phyloP scores from a whole-genome alignment of 2,797 vertebrate genomes.

The Ctenochaetus hawaiiensis region DNA sequence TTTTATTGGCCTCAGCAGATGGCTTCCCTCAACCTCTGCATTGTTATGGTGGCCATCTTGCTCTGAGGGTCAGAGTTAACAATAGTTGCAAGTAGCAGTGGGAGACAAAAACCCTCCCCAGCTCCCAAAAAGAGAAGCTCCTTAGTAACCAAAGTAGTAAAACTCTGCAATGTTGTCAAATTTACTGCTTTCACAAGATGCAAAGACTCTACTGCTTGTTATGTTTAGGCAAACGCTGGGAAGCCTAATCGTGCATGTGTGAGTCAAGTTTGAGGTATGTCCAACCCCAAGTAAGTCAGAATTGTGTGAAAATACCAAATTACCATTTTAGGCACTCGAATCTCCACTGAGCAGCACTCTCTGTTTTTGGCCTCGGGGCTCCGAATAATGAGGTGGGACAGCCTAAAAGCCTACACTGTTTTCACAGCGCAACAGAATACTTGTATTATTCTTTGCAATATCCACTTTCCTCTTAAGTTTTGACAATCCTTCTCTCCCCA shows the following conservation, averaged over 20 bases:
- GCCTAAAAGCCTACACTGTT: conserved; percentile 54
- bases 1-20: conserved; percentile 87
- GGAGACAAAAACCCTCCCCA: conserved; percentile 74
- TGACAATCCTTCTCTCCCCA: conserved; percentile 57
- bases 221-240: conserved; percentile 29
- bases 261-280: conserved; percentile 47
- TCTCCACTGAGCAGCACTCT: conserved; percentile 36
- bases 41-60: conserved; percentile 76
- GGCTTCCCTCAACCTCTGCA: conserved; percentile 75
- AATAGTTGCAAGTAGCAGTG: conserved; percentile 68
- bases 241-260: conserved; percentile 14
- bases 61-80: conserved; percentile 78
- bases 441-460: conserved; percentile 74
- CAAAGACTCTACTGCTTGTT: conserved; percentile 42
- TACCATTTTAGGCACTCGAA: conserved; percentile 53
- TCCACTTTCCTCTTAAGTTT: conserved; percentile 71
- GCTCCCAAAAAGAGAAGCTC: conserved; percentile 66
- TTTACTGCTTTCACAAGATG: conserved; percentile 68
- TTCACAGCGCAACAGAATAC: conserved; percentile 64
- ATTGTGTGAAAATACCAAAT: conserved; percentile 51
- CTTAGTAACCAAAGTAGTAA: conserved; percentile 69
- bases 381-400: conserved; percentile 49
- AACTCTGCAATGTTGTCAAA: conserved; percentile 64
- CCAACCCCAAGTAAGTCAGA: conserved; percentile 33
- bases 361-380: conserved; percentile 46